Conservation (phyloP, 2,888 invertebrate species). For the Achlya flavicornis region DNA sequence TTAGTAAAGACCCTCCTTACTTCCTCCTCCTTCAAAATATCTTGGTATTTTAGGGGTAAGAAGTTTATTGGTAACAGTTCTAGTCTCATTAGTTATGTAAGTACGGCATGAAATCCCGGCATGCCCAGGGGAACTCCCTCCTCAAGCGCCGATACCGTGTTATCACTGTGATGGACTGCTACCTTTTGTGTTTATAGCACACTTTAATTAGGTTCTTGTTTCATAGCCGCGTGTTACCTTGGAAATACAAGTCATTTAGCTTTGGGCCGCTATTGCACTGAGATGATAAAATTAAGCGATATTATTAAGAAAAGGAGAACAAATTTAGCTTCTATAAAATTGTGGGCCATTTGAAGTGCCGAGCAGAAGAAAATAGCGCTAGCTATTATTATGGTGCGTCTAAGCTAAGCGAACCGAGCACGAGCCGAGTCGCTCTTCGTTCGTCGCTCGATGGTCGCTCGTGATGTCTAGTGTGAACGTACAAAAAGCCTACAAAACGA, state of each 20-base stretch:
- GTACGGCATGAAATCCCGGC: constrained; percentile 48
- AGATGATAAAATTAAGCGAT: background rate
- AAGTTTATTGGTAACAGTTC: constrained; percentile 7
- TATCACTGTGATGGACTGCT: constrained; percentile 22
- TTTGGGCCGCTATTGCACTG: background rate
- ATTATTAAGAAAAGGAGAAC: background rate
- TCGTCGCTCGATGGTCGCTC: no score
- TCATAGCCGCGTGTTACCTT: background rate
- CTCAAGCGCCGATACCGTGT: constrained; percentile 47
- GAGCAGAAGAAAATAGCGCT: no score
- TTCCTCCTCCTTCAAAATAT: constrained; percentile 25
- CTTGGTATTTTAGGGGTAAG: constrained; percentile 5
- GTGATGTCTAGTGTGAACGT: no score
- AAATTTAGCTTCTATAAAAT: no score
- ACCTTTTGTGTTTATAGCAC: background rate
- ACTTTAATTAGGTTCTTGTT: background rate
- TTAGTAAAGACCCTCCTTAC: constrained; percentile 34
- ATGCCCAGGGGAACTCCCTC: constrained; percentile 53
- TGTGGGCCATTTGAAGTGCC: no score
- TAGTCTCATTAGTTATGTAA: constrained; percentile 40
- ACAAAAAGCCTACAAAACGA: no score
- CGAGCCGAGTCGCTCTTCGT: no score
- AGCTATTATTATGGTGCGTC: no score
- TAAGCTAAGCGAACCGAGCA: no score
- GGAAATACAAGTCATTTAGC: background rate